A percentile compares a stretch with the other conserved stretches of the same genome.
phyloP scores from a whole-genome alignment of 1,140 invertebrate species.

The Drosophila kohkoa region DNA sequence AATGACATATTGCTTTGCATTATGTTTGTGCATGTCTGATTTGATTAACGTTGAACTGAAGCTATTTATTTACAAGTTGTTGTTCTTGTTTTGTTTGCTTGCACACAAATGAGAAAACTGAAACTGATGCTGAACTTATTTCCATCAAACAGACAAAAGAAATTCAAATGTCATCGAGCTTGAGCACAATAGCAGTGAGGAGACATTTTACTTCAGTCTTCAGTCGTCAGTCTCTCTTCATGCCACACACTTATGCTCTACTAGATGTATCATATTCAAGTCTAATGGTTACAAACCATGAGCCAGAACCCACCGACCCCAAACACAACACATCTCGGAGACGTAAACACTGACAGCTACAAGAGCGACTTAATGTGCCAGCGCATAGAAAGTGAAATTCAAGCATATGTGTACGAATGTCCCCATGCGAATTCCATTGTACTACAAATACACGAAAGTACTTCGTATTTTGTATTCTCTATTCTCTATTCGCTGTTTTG shows the following conservation, averaged over 20 bases:
- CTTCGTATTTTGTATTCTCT: background rate
- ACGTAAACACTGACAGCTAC: conserved; percentile 11
- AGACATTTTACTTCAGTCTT: conserved; percentile 4
- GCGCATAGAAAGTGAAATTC: conserved; percentile 18
- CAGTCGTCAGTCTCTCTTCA: background rate
- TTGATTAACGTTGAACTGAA: conserved; percentile 60
- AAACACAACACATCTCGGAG: background rate
- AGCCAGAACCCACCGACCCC: conserved; percentile 2
- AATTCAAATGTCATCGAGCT: conserved; percentile 30
- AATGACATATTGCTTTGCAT: conserved; percentile 49
- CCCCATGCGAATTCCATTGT: conserved; percentile 16
- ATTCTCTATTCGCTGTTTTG: background rate
- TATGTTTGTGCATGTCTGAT: conserved; percentile 32
- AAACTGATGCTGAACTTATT: conserved; percentile 11
- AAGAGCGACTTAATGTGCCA: conserved; percentile 27
- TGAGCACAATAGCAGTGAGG: conserved; percentile 27
- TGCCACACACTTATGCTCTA: background rate
- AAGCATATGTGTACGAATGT: conserved; percentile 30
- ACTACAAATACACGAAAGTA: conserved; percentile 8
- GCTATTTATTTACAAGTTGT: conserved; percentile 13
- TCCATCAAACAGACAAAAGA: conserved; percentile 38
- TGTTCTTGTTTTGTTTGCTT: conserved; percentile 27
- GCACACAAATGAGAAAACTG: conserved; percentile 24
- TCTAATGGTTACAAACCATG: conserved; percentile 27
- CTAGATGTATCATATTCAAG: conserved; percentile 34